These are phyloP conservation scores for Rhinophrynus dorsalis DNA, from an alignment of 2,797 vertebrate genomes.

Conservation along the genomic window DNA sequence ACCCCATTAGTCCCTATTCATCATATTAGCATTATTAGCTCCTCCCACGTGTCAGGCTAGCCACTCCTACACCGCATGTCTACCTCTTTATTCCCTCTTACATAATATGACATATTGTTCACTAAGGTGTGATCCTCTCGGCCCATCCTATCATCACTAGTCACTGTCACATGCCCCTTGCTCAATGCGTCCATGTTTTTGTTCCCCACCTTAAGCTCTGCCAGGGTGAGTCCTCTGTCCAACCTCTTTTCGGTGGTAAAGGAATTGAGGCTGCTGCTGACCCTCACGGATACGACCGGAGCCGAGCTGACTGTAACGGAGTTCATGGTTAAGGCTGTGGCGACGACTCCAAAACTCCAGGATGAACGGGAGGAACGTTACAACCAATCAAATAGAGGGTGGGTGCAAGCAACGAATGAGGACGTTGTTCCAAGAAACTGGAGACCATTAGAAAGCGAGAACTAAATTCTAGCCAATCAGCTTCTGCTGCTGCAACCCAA, in stretches of 20 bases:
- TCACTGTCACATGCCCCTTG: neutral
- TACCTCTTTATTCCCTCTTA: too few species aligned
- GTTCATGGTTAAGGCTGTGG: constrained; percentile 6
- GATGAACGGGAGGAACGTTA: neutral
- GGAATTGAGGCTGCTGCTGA: constrained; percentile 78
- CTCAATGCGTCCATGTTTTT: constrained; percentile 2
- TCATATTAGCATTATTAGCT: too few species aligned
- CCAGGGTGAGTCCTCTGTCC: constrained; percentile 77
- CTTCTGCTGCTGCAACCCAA: constrained; percentile 2
- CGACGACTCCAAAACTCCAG: neutral
- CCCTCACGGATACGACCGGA: constrained; percentile 74
- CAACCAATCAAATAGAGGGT: constrained; percentile 2
- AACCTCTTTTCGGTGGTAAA: constrained; percentile 76
- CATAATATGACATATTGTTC: too few species aligned
- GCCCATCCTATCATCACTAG: too few species aligned
- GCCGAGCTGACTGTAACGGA: constrained; percentile 54
- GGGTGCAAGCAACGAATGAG: neutral
- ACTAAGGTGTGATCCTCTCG: too few species aligned
- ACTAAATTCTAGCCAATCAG: neutral
- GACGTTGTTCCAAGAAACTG: accelerated
- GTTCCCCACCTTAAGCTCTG: constrained; percentile 82
- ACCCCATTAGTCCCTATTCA: too few species aligned
- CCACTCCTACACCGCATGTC: neutral
- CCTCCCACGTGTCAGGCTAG: neutral
- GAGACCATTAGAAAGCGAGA: neutral